Conservation (phyloP, 2,888 invertebrate genomes). For the Ethmia dodecea region DNA sequence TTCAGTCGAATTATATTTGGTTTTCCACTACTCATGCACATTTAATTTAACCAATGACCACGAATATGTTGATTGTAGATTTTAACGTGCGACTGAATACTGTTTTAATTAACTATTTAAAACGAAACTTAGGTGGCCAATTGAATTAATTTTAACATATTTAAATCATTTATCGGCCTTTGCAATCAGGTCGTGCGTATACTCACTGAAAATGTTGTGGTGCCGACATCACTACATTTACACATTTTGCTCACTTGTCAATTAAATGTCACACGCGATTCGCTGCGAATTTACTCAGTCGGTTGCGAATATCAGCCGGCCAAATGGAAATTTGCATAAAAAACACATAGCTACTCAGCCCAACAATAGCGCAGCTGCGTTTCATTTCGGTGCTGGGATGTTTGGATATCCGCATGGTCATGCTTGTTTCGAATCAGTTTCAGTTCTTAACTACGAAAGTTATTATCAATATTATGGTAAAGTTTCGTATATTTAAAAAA, state of each 20-base stretch:
- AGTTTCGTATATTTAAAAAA: too few species aligned
- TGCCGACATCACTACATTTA: slow-evolving; percentile 46
- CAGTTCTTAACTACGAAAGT: slow-evolving; percentile 6
- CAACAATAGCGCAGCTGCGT: slow-evolving; percentile 14
- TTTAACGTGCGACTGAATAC: too few species aligned
- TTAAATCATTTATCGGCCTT: slow-evolving; percentile 26
- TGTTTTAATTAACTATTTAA: slow-evolving; percentile 59
- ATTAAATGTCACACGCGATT: slow-evolving; percentile 68
- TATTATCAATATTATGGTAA: too few species aligned
- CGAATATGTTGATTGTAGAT: too few species aligned
- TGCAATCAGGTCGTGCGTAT: slow-evolving; percentile 25
- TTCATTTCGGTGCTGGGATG: slow-evolving; percentile 12
- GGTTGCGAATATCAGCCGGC: slow-evolving; percentile 57
- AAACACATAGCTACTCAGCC: slow-evolving; percentile 37
- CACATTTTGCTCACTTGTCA: slow-evolving; percentile 69
- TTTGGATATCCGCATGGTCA: slow-evolving; percentile 12
- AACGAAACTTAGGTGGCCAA: slow-evolving; percentile 31
- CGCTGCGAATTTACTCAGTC: slow-evolving; percentile 63
- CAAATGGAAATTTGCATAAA: slow-evolving; percentile 70
- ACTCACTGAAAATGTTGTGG: slow-evolving; percentile 40
- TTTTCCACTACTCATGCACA: too few species aligned
- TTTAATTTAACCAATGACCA: too few species aligned
- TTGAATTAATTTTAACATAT: slow-evolving; percentile 39
- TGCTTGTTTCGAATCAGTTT: slow-evolving; percentile 12
- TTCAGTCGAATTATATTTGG: too few species aligned